Evolutionary conservation across 64 coral and sea anemone genomes (phyloP).

Genomic region (Dendrophyllia cribrosa): DNA sequence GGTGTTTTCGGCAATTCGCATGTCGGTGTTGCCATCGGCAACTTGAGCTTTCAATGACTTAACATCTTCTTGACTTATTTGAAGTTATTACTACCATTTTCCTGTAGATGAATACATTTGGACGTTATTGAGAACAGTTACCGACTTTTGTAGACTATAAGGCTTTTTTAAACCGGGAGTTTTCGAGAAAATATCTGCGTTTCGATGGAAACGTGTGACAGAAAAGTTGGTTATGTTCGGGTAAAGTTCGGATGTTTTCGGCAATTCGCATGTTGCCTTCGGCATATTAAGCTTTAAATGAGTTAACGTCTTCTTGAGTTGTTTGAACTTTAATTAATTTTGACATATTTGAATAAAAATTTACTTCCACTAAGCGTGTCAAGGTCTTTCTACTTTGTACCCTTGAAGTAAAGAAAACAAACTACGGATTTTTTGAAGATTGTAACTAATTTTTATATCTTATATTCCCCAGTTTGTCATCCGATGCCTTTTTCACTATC

Average conservation of each 20-base stretch:
- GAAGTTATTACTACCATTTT: neutral
- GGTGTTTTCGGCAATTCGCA: neutral
- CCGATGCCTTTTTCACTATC: neutral
- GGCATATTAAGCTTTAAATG: neutral
- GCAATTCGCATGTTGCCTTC: neutral
- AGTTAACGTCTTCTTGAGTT: no score
- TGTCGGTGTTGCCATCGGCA: neutral
- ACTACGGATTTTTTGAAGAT: neutral
- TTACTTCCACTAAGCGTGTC: neutral
- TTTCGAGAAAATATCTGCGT: no score
- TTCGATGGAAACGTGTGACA: neutral
- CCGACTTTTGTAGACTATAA: neutral
- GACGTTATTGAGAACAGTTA: no score
- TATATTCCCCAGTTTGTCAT: neutral
- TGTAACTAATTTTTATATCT: neutral
- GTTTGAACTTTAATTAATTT: constrained; percentile 6
- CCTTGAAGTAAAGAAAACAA: neutral
- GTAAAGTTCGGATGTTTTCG: neutral
- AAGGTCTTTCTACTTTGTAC: no score
- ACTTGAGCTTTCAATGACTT: neutral
- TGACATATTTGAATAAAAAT: neutral
- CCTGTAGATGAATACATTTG: no score
- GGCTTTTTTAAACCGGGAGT: neutral
- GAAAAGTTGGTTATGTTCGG: neutral
- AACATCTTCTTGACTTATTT: neutral